phyloP scores from a whole-genome alignment of 2,797 vertebrate genomes.

The Cygnus olor region DNA sequence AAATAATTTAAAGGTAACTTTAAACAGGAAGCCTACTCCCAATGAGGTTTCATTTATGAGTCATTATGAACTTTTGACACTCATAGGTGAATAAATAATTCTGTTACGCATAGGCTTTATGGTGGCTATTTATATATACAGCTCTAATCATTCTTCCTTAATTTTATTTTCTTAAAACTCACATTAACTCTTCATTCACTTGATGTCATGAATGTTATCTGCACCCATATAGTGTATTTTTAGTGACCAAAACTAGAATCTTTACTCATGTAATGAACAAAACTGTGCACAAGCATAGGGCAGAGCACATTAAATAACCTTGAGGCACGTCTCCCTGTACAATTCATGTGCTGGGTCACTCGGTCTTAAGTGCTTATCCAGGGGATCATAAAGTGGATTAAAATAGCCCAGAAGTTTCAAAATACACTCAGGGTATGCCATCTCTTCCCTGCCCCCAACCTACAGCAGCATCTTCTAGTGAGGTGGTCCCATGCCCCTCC shows the following conservation, averaged over 20 bases:
- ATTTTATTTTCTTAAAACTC: neutral
- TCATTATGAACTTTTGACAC: neutral
- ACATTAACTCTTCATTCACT: neutral
- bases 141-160: neutral
- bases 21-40: neutral
- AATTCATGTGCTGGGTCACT: neutral
- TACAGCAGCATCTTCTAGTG: neutral
- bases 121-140: neutral
- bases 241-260: neutral
- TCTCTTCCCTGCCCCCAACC: neutral
- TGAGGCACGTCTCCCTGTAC: neutral
- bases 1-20: neutral
- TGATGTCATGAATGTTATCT: neutral
- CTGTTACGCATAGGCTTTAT: neutral
- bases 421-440: neutral
- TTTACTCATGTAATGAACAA: neutral
- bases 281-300: neutral
- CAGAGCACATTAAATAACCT: fast-evolving
- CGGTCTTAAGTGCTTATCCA: neutral
- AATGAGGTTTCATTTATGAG: neutral
- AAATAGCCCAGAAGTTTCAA: neutral
- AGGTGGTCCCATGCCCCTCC: fast-evolving
- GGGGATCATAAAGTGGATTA: constrained; percentile 8
- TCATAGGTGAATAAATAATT: fast-evolving
- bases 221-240: neutral